These are phyloP conservation scores for Ailurus styani DNA, from an alignment of 2,113 vertebrate species.

Conservation along the genomic window DNA sequence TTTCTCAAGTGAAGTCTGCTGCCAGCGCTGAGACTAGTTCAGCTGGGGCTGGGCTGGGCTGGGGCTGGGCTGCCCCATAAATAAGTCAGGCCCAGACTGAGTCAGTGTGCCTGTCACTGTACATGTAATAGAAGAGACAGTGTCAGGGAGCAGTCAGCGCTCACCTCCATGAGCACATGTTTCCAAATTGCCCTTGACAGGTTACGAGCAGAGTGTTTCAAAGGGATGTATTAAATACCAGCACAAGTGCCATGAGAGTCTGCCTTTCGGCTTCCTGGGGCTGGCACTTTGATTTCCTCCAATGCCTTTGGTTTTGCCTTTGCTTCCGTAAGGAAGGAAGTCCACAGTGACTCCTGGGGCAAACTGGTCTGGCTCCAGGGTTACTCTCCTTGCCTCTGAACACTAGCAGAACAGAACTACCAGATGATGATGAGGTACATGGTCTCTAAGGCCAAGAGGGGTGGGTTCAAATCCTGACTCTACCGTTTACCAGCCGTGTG, in stretches of 20 bases:
- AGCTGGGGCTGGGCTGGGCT: background rate
- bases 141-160: background rate
- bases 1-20: background rate
- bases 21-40: background rate
- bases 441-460: background rate
- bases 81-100: slow-evolving; percentile 29
- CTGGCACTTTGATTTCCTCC: background rate
- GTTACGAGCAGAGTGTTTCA: slow-evolving; percentile 28
- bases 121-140: background rate
- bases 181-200: slow-evolving; percentile 63
- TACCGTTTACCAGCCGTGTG: background rate
- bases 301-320: background rate
- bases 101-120: background rate
- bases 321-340: background rate
- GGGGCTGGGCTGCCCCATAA: background rate
- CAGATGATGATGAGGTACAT: background rate
- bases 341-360: background rate
- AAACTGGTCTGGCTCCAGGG: background rate
- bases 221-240: background rate
- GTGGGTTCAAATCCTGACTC: background rate
- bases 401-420: background rate
- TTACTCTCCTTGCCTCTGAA: background rate
- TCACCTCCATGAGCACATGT: slow-evolving; percentile 21
- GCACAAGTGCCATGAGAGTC: background rate
- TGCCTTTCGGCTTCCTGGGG: background rate